Conservation (phyloP, 1,140 invertebrate species). For the Temnothorax longispinosus region DNA sequence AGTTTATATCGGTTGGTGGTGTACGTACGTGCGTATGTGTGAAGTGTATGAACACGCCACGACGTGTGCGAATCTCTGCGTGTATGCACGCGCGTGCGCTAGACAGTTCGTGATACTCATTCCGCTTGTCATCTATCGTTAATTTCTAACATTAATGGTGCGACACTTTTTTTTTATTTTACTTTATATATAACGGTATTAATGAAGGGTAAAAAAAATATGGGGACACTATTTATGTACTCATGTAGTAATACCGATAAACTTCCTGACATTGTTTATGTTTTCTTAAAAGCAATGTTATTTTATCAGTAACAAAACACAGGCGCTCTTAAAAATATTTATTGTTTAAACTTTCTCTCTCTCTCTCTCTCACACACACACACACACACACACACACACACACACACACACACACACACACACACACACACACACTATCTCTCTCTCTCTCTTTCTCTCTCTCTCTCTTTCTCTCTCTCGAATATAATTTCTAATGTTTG, state of each 20-base stretch:
- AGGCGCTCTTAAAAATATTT: constrained; percentile 55
- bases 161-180: neutral
- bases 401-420: too few relatives aligned
- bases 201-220: constrained; percentile 37
- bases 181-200: constrained; percentile 3
- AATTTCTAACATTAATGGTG: constrained; percentile 20
- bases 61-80: neutral
- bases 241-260: constrained; percentile 52
- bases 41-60: neutral
- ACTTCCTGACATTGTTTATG: constrained; percentile 60
- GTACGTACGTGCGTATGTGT: neutral
- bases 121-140: constrained; percentile 35
- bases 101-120: constrained; percentile 30
- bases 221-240: constrained; percentile 55
- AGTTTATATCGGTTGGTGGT: constrained; percentile 33
- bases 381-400: too few relatives aligned
- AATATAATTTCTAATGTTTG: constrained; percentile 28
- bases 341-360: constrained; percentile 38
- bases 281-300: constrained; percentile 63
- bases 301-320: constrained; percentile 59
- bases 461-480: neutral
- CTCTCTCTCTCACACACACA: neutral
- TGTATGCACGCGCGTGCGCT: neutral
- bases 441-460: neutral
- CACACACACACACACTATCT: too few relatives aligned